phyloP scores from a whole-genome alignment of 1,140 invertebrate species.

The Tribolium castaneum region DNA sequence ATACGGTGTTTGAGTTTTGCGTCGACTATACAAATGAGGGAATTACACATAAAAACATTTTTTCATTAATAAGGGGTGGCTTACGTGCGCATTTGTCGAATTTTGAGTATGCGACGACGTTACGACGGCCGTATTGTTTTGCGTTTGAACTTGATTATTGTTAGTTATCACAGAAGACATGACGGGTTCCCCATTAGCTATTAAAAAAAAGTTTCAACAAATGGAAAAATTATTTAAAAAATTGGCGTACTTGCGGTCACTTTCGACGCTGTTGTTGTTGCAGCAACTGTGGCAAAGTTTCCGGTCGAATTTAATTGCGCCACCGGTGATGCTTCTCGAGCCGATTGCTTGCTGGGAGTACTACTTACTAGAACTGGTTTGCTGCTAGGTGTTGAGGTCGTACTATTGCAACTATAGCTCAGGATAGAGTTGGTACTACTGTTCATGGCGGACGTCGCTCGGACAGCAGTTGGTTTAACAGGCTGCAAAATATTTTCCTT shows the following conservation, averaged over 20 bases:
- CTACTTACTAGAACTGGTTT: constrained; percentile 67
- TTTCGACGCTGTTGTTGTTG: constrained; percentile 64
- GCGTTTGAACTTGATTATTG: constrained; percentile 52
- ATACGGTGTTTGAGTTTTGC: constrained; percentile 46
- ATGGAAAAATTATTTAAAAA: not conserved
- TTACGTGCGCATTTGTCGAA: constrained; percentile 46
- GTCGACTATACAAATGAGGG: constrained; percentile 19
- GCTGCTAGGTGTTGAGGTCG: constrained; percentile 67
- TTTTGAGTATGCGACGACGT: constrained; percentile 44
- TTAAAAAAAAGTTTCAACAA: not conserved
- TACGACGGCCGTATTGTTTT: constrained; percentile 45
- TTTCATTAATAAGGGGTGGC: not conserved
- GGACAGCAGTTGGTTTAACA: constrained; percentile 79
- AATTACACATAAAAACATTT: not conserved
- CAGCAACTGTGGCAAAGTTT: constrained; percentile 75
- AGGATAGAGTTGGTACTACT: constrained; percentile 69
- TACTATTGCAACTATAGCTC: constrained; percentile 63
- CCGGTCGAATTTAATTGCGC: constrained; percentile 57
- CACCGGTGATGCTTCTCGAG: constrained; percentile 57
- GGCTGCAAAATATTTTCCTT: constrained; percentile 64
- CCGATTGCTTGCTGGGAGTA: constrained; percentile 68
- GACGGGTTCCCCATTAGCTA: constrained; percentile 57
- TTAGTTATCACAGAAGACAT: constrained; percentile 58
- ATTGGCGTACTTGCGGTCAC: constrained; percentile 47
- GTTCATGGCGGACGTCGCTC: constrained; percentile 66